phyloP scores from a whole-genome alignment of 2,797 vertebrate species.

The Gymnothorax reevesii region DNA sequence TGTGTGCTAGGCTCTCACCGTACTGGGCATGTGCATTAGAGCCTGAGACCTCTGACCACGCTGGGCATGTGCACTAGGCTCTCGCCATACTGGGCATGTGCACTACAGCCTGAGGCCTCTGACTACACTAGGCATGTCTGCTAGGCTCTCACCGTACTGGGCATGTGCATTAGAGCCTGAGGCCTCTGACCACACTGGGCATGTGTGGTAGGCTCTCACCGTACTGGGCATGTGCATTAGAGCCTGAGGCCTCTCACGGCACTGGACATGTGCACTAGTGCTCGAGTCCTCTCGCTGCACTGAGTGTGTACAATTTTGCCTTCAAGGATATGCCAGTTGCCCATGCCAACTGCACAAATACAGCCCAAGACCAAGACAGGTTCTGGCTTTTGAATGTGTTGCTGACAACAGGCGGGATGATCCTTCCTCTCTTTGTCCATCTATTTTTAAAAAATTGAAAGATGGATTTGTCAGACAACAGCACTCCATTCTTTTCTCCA shows the following conservation, averaged over 20 bases:
- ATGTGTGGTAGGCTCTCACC: constrained; percentile 31
- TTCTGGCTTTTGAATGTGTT: no score
- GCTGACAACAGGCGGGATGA: no score
- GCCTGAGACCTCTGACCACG: constrained; percentile 23
- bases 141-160: no score
- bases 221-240: neutral
- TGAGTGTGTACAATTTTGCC: no score
- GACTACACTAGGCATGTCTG: neutral
- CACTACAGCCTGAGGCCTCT: neutral
- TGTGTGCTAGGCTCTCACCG: no score
- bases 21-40: neutral
- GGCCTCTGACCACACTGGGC: constrained; percentile 36
- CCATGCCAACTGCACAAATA: no score
- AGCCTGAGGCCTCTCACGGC: neutral
- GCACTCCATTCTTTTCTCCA: no score
- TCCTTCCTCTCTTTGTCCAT: no score
- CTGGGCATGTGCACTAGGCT: constrained; percentile 43
- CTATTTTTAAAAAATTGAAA: no score
- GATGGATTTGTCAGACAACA: no score
- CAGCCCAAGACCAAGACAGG: no score
- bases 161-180: neutral
- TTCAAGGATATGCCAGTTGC: no score
- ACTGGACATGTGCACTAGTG: neutral
- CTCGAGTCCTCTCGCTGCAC: neutral
- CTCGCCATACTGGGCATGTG: neutral